Conservation (phyloP, 2,888 invertebrate genomes). For the Zygaena filipendulae region DNA sequence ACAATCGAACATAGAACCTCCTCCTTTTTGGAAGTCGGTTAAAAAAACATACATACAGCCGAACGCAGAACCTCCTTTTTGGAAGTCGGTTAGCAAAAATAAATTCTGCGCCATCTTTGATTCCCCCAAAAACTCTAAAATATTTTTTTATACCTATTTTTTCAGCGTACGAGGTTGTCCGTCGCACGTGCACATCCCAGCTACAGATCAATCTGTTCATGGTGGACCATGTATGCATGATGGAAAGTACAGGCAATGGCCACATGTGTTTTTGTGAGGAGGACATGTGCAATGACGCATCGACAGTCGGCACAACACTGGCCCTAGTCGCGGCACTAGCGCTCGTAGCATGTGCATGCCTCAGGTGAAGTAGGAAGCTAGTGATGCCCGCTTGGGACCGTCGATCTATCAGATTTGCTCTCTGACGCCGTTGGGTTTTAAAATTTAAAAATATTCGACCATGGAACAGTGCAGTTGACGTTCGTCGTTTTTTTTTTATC, state of each 20-base stretch:
- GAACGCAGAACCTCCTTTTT: no score
- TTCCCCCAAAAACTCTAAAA: no score
- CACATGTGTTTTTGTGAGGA: constrained; percentile 99
- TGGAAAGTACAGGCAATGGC: constrained; percentile 97
- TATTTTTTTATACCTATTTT: no score
- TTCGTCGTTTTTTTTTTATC: constrained; percentile 6
- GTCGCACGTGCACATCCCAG: constrained; percentile 92
- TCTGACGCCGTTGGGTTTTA: constrained; percentile 7
- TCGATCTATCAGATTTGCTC: constrained; percentile 25
- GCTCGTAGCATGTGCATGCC: constrained; percentile 55
- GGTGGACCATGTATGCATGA: constrained; percentile 99
- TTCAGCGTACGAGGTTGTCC: constrained; percentile 90
- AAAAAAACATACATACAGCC: no score
- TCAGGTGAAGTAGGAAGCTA: constrained; percentile 55
- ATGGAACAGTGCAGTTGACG: constrained; percentile 9
- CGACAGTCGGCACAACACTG: constrained; percentile 31
- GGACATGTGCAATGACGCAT: constrained; percentile 86
- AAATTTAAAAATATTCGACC: constrained; percentile 9
- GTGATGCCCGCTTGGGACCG: constrained; percentile 26
- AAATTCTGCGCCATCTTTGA: no score
- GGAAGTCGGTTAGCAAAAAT: no score
- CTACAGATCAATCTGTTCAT: constrained; percentile 96
- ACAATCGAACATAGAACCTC: no score
- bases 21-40: no score
- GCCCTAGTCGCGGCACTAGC: constrained; percentile 33